Evolutionary conservation across 2,113 vertebrate species (phyloP), one percentile per base, ranked within the genome.

Genomic region (Sterna hirundo): DNA sequence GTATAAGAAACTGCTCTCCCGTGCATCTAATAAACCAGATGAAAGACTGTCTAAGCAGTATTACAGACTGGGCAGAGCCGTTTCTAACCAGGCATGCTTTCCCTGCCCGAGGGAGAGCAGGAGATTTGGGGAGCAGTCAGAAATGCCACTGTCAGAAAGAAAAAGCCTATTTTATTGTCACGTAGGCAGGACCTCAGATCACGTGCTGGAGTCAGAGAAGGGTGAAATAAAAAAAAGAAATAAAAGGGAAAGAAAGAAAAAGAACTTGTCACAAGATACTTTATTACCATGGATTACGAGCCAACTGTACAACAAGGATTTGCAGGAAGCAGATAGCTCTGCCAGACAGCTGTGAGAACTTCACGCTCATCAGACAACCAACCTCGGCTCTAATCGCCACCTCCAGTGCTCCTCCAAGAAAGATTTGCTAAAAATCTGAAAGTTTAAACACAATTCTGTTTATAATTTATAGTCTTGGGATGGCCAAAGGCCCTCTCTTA

Each of bases 301-400:
- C 93, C 94, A 97, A 96, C 94, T 91, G 81, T 80, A 93, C 75
- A 92, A 81, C 38, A 61, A 93, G 78, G 81, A 36, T 46, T 42
- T 85, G 91, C 89, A 92, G 47, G 69, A 83, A 83, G 84, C 82
- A 96, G 74, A 76, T 14, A 83, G 81, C 84, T 87, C 55, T 90
- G 95, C 96, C 97, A 95, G 94, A 95, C 93, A 95, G 89, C 91
- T 93, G 95, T 93, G 94, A 95, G 96, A 95, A 86, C 86, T 90
- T 97, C 94, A 91, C 68, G 70, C 91, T 93, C 83, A 77, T 85
- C 89, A 85, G 74, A 91, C 83, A 96, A 94, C 82, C 89, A 94
- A 36, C n/a, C 62, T 85, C 55, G 0, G 58, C 94, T 83, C 89
- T 87, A 57, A 93, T 83, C 91, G 87, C 75, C 81, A 83, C 65